Evolutionary conservation across 2,888 invertebrate genomes (phyloP), one percentile per base, ranked within the genome.

Genomic region (Tinea semifulvella): DNA sequence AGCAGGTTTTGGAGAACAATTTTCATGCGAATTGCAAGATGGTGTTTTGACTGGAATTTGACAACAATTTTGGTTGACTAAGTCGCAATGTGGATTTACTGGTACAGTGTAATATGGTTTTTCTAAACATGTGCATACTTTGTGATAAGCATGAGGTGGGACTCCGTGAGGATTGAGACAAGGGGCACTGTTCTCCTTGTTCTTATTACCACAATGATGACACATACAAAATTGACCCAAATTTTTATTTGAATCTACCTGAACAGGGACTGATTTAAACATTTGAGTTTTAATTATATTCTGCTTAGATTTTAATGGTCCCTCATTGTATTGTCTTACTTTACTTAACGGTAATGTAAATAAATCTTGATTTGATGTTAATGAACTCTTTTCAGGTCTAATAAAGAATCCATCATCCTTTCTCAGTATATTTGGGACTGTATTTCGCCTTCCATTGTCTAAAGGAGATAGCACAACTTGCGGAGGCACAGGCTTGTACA

Each of bases 341-440:
- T 31, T 31, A 11, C 11, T 31, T n/a, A 13, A 11, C 2, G 31
- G 31, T 14, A 14, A 31, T 31, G 31, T 13, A 2, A 31, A 31
- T 13, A n/a, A 52, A 43, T 52, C 48, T 36, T 46, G 50, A 6
- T 19, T 43, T 10, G 7, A n/a, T 18, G 26, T 31, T n/a, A n/a
- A n/a, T n/a, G n/a, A n/a, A 13, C 6, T 31, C 14, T 13, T 11
- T 31, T 31, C 13, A 28, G 64, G 60, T 49, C 58, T 68, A 45
- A 79, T 57, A 48, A 80, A 80, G 50, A 79, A 80, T 46, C 65
- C 62, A 48, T 67, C 59, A 47, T 66, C 60, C 52, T 59, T 68
- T 13, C 50, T 52, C 3, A 65, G 50, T 3, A 60, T 46, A 52
- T 70, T 69, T 17, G 60, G 58, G 31, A 63, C 61, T 38, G 19